Percentiles rank a stretch among this genome's conserved stretches.
Conservation (phyloP, 2,888 invertebrate species). For the Dascillus cervinus region DNA sequence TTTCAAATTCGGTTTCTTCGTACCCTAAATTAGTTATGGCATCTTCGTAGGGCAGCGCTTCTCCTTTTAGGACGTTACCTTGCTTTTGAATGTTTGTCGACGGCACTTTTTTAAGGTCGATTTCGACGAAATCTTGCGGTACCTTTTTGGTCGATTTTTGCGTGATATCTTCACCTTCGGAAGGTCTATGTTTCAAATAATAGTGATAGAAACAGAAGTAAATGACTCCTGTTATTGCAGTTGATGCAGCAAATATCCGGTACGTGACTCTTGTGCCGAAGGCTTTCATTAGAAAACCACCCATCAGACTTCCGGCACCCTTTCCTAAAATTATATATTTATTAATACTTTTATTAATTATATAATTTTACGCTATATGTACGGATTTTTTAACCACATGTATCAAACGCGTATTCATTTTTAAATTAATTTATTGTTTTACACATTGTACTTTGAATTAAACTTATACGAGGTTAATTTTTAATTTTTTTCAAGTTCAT, state of each 20-base stretch:
- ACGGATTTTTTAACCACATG: too few species aligned
- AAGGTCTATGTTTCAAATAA: conserved; percentile 52
- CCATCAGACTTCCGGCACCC: conserved; percentile 66
- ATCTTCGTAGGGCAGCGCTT: conserved; percentile 31
- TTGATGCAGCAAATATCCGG: conserved; percentile 58
- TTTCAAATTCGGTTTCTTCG: conserved; percentile 30
- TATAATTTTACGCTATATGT: too few species aligned
- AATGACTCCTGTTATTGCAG: conserved; percentile 55
- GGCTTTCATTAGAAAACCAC: conserved; percentile 66
- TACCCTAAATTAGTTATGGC: conserved; percentile 34
- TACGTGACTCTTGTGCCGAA: conserved; percentile 67
- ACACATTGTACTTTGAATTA: too few species aligned
- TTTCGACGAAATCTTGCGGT: conserved; percentile 12
- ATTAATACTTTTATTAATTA: too few species aligned
- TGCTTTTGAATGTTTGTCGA: too few species aligned
- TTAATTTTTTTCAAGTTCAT: too few species aligned
- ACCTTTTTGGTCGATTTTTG: conserved; percentile 40
- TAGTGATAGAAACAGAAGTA: conserved; percentile 63
- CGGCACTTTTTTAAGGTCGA: conserved; percentile 9
- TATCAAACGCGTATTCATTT: too few species aligned
- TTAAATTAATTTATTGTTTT: too few species aligned
- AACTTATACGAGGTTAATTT: too few species aligned
- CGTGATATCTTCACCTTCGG: conserved; percentile 50
- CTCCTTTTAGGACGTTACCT: conserved; percentile 20
- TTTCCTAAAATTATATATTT: conserved; percentile 55